Conservation (phyloP, 2,888 invertebrate species). For the Metalampra italica region DNA sequence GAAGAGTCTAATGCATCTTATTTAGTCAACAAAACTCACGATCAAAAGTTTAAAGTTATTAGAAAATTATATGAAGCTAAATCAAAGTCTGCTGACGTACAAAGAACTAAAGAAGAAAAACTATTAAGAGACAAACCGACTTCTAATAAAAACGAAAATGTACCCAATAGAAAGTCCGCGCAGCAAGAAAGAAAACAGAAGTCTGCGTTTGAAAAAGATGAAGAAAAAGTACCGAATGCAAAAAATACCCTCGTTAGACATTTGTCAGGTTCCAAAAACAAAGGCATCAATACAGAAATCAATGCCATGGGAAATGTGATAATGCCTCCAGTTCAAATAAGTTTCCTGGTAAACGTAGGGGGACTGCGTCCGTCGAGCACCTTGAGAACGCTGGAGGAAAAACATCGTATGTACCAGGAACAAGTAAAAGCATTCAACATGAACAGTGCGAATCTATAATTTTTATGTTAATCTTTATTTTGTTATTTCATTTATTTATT, state of each 20-base stretch:
- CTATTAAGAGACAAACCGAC: background rate
- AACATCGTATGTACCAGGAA: constrained; percentile 64
- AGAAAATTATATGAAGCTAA: constrained; percentile 31
- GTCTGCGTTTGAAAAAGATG: background rate
- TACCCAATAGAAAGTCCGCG: background rate
- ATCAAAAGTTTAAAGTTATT: constrained; percentile 26
- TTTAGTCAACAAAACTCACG: constrained; percentile 49
- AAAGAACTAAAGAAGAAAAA: constrained; percentile 23
- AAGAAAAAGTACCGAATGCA: background rate
- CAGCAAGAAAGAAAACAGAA: background rate
- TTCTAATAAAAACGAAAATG: background rate
- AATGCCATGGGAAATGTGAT: constrained; percentile 6
- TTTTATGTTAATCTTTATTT: constrained; percentile 5
- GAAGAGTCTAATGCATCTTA: constrained; percentile 38
- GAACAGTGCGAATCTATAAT: constrained; percentile 29
- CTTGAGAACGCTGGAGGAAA: constrained; percentile 56
- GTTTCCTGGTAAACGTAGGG: constrained; percentile 58
- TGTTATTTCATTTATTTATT: background rate
- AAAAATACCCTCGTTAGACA: background rate
- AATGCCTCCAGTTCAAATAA: constrained; percentile 55
- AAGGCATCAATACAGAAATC: constrained; percentile 35
- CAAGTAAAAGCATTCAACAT: constrained; percentile 52
- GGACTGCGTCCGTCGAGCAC: constrained; percentile 51
- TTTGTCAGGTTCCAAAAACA: constrained; percentile 16
- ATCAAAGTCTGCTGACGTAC: constrained; percentile 42